Evolutionary conservation across 1,140 invertebrate species (phyloP), one percentile per base, ranked within the genome.

Genomic region (Eciton burchellii): DNA sequence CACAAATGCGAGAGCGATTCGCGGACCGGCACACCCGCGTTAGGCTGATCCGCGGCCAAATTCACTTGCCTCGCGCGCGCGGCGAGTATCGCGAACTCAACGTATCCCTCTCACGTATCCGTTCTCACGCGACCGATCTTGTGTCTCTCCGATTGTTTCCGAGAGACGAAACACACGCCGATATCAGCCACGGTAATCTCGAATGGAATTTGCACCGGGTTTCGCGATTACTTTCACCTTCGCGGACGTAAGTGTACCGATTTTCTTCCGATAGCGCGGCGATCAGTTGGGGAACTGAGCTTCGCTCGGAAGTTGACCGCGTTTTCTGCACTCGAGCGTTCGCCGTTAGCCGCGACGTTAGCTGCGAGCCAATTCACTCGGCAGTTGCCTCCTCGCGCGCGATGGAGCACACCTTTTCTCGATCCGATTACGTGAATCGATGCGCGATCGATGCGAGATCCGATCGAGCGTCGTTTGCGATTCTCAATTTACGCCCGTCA

Each of bases 31-130:
- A 16, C 59, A 76, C 52, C 35, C 52, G 52, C 9, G 16, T 14
- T 14, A 62, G 12, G 5, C n/a, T n/a, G 26, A 41, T 62, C 16
- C 59, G 60, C 35, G n/a, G 21, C 11, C 1, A 14, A 52, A 63
- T 76, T 63, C 72, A 65, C 70, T 72, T 41, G 3, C 2, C 26
- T 74, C 21, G n/a, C 59, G 59, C 8, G 0, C 70, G 29, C n/a
- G 5, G 14, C 12, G n/a, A n/a, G 6, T 26, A 11, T 24, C 56
- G 24, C 26, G 21, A 57, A 14, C 14, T 41, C 21, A 9, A n/a
- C 19, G n/a, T 41, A 19, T 35, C 35, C 35, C 6, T 35, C 6
- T 6, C 21, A 24, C n/a, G n/a, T 54, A 52, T 14, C 47, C 9
- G 8, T 35, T 35, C n/a, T 11, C n/a, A 35, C 47, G 12, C 59